phyloP scores from a whole-genome alignment of 1,140 invertebrate genomes.

The Papilio glaucus region DNA sequence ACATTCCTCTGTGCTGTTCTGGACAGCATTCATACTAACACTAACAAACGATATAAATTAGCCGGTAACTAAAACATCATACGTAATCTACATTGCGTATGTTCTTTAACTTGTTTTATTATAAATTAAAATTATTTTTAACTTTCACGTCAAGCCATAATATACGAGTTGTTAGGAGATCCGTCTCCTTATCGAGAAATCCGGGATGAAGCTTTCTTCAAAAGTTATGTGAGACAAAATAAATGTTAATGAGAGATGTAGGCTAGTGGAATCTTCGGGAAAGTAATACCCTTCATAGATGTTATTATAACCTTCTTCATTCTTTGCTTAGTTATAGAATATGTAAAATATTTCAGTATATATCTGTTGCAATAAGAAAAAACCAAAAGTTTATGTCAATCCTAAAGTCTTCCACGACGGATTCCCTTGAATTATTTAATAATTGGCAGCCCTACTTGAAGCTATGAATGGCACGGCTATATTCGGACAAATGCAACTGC shows the following conservation, averaged over 20 bases:
- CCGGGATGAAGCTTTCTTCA: not conserved
- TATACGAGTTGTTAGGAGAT: not conserved
- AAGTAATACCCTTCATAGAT: not conserved
- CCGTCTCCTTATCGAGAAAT: slow-evolving; percentile 17
- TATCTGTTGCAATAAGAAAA: not conserved
- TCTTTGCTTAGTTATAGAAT: not conserved
- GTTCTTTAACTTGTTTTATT: not conserved
- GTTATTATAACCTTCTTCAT: not conserved
- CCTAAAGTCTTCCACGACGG: not conserved
- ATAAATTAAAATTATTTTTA: not conserved
- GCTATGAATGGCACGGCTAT: slow-evolving; percentile 24
- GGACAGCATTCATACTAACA: not conserved
- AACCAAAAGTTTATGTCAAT: not conserved
- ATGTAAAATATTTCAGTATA: not conserved
- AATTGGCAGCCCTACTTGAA: slow-evolving; percentile 12
- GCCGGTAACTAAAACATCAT: not conserved
- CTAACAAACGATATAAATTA: not conserved
- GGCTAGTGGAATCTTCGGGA: not conserved
- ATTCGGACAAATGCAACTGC: slow-evolving; percentile 7
- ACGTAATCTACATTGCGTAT: not conserved
- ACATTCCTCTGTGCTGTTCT: not conserved
- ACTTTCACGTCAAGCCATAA: not conserved
- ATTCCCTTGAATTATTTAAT: not conserved
- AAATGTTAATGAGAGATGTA: not conserved
- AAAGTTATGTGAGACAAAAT: slow-evolving; percentile 4